Conservation (phyloP, 2,888 invertebrate species). For the Xylota sylvarum region DNA sequence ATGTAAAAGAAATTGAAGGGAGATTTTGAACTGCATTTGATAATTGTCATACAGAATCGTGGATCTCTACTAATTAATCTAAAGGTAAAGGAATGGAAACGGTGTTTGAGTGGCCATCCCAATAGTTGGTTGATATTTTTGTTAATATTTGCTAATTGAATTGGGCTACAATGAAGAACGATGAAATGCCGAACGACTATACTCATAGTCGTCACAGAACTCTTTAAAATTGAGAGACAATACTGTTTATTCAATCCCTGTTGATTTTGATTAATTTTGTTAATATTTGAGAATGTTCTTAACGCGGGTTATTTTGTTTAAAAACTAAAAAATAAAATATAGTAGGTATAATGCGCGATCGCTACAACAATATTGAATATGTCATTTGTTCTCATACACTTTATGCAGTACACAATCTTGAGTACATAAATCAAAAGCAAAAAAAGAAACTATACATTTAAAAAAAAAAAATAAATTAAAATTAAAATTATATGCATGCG, state of each 20-base stretch:
- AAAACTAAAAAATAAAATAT: neutral
- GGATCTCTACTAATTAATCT: no score
- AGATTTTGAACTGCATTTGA: no score
- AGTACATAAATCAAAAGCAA: conserved; percentile 63
- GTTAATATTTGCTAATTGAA: no score
- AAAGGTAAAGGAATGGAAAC: no score
- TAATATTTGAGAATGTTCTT: conserved; percentile 33
- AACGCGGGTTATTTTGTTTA: conserved; percentile 4
- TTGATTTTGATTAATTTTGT: conserved; percentile 4
- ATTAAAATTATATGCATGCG: conserved; percentile 52
- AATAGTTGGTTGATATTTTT: no score
- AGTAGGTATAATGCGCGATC: conserved; percentile 8
- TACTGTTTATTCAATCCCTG: conserved; percentile 22
- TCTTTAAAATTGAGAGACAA: conserved; percentile 18
- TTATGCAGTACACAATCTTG: conserved; percentile 77
- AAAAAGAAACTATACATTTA: conserved; percentile 41
- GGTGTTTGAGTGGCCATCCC: no score
- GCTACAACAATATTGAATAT: conserved; percentile 49
- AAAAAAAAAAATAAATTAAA: conserved; percentile 16
- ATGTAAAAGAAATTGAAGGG: no score
- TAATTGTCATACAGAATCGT: no score
- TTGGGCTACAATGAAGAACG: no score
- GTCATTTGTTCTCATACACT: conserved; percentile 72
- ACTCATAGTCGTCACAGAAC: no score
- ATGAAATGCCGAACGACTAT: no score